phyloP scores from a whole-genome alignment of 1,140 invertebrate genomes.

The Cydia fagiglandana region DNA sequence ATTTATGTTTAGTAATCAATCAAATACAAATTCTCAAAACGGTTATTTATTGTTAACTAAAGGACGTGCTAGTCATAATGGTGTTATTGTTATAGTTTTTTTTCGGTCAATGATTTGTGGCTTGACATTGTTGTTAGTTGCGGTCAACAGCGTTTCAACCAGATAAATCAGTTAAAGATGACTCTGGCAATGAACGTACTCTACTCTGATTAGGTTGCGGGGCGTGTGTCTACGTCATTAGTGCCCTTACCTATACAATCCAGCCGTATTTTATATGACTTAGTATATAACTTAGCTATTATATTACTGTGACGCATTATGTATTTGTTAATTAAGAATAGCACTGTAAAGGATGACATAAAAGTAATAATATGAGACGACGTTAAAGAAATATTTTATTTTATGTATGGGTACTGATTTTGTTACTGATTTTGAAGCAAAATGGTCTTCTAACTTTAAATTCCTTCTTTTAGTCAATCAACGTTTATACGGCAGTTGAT shows the following conservation, averaged over 20 bases:
- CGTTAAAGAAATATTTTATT: neutral
- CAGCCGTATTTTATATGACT: neutral
- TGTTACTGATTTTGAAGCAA: too few relatives aligned
- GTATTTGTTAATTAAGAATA: neutral
- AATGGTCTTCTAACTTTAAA: too few relatives aligned
- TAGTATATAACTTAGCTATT: neutral
- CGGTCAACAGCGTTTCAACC: neutral
- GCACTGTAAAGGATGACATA: neutral
- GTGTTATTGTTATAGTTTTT: too few relatives aligned
- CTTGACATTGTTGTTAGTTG: too few relatives aligned
- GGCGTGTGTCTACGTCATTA: neutral
- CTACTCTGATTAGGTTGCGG: neutral
- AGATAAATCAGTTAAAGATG: neutral
- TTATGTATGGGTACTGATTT: neutral
- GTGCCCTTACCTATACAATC: too few relatives aligned
- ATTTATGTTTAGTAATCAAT: too few relatives aligned
- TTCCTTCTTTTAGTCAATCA: neutral
- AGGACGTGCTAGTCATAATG: too few relatives aligned
- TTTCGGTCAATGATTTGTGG: too few relatives aligned
- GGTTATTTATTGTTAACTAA: too few relatives aligned
- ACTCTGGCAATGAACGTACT: neutral
- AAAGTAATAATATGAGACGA: neutral
- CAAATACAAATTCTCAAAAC: too few relatives aligned
- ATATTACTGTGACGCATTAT: neutral
- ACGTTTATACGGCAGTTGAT: neutral